Percentiles rank a stretch among this genome's conserved stretches.
These are phyloP conservation scores for Poecilia latipinna DNA, from an alignment of 2,113 vertebrate species.

Conservation along the genomic window DNA sequence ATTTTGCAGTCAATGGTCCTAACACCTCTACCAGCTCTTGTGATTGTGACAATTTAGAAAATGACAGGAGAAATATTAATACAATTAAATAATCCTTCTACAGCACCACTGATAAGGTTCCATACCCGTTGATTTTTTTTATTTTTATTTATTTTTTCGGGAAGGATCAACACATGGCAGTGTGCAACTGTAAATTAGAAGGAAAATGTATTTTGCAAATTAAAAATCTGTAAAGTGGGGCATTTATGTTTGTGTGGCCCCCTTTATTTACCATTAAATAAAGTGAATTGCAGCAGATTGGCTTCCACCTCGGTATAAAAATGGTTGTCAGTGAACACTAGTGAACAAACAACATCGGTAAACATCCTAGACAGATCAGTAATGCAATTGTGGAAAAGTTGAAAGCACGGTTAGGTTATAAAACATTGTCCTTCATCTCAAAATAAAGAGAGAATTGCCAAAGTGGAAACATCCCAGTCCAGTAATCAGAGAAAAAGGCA, in stretches of 20 bases:
- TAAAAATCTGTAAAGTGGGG: not conserved
- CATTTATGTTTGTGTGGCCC: not conserved
- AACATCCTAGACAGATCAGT: not conserved
- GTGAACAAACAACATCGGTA: not conserved
- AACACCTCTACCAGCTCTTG: slow-evolving; percentile 1
- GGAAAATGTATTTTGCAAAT: not conserved
- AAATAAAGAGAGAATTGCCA: too few species aligned
- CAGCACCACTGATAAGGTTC: too few species aligned
- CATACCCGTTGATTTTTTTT: too few species aligned
- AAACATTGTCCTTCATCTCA: too few species aligned
- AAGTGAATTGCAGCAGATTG: not conserved
- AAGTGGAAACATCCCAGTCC: not conserved
- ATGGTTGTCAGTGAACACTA: too few species aligned
- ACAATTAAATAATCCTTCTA: too few species aligned
- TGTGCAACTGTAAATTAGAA: not conserved
- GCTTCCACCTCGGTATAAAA: not conserved
- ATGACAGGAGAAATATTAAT: too few species aligned
- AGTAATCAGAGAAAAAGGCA: not conserved
- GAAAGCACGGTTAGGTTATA: not conserved
- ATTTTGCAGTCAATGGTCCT: slow-evolving; percentile 32
- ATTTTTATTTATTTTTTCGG: too few species aligned
- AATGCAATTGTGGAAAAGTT: not conserved
- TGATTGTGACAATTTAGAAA: not conserved
- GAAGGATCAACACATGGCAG: too few species aligned
- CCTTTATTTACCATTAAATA: not conserved